Conservation (phyloP, 2,113 vertebrate genomes). For the Chionis minor region DNA sequence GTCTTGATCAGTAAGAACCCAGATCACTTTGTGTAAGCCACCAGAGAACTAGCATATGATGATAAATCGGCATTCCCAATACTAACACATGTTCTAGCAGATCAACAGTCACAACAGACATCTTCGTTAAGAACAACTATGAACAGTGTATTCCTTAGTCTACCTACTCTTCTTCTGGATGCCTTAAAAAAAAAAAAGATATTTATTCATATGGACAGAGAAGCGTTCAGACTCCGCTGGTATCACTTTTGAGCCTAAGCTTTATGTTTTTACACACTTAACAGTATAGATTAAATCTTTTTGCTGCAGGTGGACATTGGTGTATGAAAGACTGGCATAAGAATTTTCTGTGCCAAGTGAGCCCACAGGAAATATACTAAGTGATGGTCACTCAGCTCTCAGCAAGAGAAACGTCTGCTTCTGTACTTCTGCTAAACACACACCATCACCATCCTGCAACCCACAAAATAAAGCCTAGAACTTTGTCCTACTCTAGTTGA, state of each 20-base stretch:
- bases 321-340: background rate
- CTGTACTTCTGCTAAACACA: background rate
- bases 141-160: background rate
- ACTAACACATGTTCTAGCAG: background rate
- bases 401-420: background rate
- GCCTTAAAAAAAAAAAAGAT: background rate
- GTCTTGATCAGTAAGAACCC: background rate
- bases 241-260: background rate
- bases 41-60: background rate
- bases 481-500: background rate
- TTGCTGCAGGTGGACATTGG: background rate
- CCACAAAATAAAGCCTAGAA: background rate
- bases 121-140: background rate
- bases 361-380: background rate
- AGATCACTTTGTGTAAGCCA: background rate
- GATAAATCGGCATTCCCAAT: background rate
- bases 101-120: background rate
- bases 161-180: background rate
- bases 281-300: background rate
- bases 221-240: background rate
- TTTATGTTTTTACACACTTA: background rate
- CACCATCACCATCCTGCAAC: no score
- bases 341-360: background rate
- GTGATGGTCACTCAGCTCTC: background rate
- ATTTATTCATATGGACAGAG: background rate